A percentile compares a stretch with the other conserved stretches of the same genome.
These are phyloP conservation scores for Hirtodrosophila duncani DNA, from an alignment of 2,888 invertebrate species.

Conservation along the genomic window DNA sequence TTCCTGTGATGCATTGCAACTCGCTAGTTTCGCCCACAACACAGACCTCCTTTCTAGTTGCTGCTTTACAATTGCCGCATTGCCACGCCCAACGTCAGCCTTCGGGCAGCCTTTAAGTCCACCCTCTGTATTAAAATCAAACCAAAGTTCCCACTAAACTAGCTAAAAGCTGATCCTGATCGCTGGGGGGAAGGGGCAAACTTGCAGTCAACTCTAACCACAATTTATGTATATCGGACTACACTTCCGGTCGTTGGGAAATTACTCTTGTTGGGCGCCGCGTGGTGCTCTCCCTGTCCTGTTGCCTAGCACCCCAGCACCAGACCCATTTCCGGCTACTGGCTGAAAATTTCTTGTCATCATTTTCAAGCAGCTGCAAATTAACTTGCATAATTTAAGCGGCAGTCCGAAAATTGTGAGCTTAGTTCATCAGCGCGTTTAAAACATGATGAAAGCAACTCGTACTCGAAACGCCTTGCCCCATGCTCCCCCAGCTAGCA, in stretches of 20 bases:
- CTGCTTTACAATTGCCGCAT: conserved; percentile 5
- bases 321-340: no score
- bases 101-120: no score
- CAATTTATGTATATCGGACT: conserved; percentile 72
- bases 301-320: no score
- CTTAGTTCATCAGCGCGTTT: conserved; percentile 57
- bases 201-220: conserved; percentile 55
- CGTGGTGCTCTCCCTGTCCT: conserved; percentile 9
- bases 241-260: conserved; percentile 68
- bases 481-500: no score
- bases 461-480: no score
- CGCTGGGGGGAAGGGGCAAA: background rate
- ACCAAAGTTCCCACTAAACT: conserved; percentile 1
- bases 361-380: conserved; percentile 62
- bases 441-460: conserved; percentile 52
- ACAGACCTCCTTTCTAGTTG: background rate
- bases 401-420: conserved; percentile 52
- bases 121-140: no score
- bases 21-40: conserved; percentile 11
- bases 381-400: conserved; percentile 69
- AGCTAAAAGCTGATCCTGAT: conserved; percentile 12
- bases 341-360: conserved; percentile 59
- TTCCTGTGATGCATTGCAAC: conserved; percentile 37
- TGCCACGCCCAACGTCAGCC: no score
- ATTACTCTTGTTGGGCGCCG: conserved; percentile 58